Conservation (phyloP, 2,113 vertebrate species). For the Callocephalon fimbriatum region DNA sequence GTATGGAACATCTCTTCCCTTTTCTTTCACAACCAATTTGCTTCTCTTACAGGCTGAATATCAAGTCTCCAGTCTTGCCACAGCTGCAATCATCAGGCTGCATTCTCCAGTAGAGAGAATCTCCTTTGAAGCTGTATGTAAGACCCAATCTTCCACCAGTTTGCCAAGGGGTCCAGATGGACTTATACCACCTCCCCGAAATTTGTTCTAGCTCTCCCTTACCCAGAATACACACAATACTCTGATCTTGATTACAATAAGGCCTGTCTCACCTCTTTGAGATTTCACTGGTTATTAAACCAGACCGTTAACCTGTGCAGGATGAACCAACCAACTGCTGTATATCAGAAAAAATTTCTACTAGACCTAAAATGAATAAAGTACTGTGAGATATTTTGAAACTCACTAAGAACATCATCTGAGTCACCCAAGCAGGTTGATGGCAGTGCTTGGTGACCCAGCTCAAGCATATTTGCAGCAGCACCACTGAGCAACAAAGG, state of each 20-base stretch:
- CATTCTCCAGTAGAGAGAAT: neutral
- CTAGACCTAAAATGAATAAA: neutral
- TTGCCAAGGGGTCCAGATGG: neutral
- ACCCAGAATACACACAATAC: neutral
- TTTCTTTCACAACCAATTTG: neutral
- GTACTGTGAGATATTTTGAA: neutral
- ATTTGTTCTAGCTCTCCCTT: neutral
- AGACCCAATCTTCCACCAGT: neutral
- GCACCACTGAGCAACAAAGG: neutral
- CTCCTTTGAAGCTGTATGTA: neutral
- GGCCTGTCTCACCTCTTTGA: neutral
- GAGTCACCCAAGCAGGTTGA: neutral
- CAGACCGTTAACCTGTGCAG: neutral
- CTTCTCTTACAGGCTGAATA: neutral
- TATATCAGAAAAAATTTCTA: neutral
- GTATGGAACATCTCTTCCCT: fast-evolving
- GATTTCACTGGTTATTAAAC: neutral
- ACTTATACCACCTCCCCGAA: neutral
- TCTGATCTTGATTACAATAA: neutral
- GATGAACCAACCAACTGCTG: neutral
- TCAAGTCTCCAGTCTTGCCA: neutral
- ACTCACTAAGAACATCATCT: neutral
- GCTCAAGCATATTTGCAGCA: neutral
- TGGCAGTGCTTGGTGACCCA: neutral
- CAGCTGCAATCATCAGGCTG: neutral